These are phyloP conservation scores for Pontoporia blainvillei DNA, from an alignment of 2,113 vertebrate genomes.

Conservation along the genomic window DNA sequence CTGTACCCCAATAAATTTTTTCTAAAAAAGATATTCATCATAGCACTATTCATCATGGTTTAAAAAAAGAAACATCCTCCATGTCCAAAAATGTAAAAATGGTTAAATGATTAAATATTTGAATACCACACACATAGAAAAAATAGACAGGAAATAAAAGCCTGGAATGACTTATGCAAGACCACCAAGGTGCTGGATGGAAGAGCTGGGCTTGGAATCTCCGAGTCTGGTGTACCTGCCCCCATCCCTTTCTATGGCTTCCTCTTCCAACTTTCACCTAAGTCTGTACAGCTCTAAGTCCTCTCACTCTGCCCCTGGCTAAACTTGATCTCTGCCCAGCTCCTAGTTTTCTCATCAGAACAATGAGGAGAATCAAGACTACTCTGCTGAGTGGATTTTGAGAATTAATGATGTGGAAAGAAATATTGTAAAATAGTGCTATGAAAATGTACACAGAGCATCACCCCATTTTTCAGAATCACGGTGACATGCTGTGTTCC, in stretches of 20 bases:
- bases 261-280: not conserved
- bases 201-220: not conserved
- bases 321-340: not conserved
- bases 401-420: not conserved
- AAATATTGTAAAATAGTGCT: not conserved
- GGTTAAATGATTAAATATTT: not conserved
- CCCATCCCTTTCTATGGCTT: not conserved
- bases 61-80: not conserved
- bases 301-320: not conserved
- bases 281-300: not conserved
- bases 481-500: not conserved
- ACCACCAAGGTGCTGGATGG: not conserved
- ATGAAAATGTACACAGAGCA: not conserved
- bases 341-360: not conserved
- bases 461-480: not conserved
- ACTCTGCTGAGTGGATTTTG: not conserved
- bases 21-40: not conserved
- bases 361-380: not conserved
- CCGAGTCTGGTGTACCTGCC: accelerated
- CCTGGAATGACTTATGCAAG: not conserved
- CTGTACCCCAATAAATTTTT: not conserved
- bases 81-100: not conserved
- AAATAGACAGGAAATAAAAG: not conserved
- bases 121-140: not conserved
- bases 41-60: not conserved